Conservation (phyloP, 2,888 invertebrate species). For the Drosophila macrospina region DNA sequence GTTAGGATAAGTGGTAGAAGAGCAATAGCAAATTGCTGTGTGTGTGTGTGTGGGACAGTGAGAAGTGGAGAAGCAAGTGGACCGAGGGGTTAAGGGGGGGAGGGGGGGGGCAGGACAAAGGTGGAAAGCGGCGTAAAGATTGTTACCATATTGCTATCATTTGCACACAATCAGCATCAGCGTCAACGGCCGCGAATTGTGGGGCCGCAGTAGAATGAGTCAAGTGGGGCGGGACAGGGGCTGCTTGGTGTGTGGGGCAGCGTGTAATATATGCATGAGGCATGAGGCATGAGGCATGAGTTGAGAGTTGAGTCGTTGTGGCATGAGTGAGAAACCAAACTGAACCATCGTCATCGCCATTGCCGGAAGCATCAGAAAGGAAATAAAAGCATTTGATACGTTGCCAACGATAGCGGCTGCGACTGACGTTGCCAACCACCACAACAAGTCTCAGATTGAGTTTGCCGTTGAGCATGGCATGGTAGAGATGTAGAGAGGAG, state of each 20-base stretch:
- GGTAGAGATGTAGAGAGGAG: not conserved
- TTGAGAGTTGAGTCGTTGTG: slow-evolving; percentile 16
- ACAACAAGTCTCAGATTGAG: slow-evolving; percentile 24
- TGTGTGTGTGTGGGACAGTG: not conserved
- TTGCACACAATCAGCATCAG: slow-evolving; percentile 77
- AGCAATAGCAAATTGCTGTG: slow-evolving; percentile 30
- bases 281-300: slow-evolving; percentile 12
- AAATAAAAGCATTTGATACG: slow-evolving; percentile 68
- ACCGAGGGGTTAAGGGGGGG: not conserved
- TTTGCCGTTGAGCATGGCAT: not conserved
- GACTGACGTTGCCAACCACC: slow-evolving; percentile 61
- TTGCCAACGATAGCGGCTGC: slow-evolving; percentile 60
- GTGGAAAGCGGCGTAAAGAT: slow-evolving; percentile 66
- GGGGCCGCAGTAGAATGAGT: not conserved
- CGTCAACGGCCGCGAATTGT: slow-evolving; percentile 32
- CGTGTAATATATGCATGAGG: slow-evolving; percentile 48
- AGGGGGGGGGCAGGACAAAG: not conserved
- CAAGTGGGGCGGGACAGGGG: not conserved
- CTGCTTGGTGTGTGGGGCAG: slow-evolving; percentile 5
- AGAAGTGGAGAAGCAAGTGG: not conserved
- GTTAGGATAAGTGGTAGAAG: not conserved
- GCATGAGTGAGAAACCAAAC: not conserved
- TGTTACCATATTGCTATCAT: slow-evolving; percentile 81
- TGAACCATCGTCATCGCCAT: slow-evolving; percentile 19
- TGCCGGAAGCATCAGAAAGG: slow-evolving; percentile 64